These are phyloP conservation scores for Sclerurus mexicanus DNA, from an alignment of 2,113 vertebrate genomes.

Conservation along the genomic window DNA sequence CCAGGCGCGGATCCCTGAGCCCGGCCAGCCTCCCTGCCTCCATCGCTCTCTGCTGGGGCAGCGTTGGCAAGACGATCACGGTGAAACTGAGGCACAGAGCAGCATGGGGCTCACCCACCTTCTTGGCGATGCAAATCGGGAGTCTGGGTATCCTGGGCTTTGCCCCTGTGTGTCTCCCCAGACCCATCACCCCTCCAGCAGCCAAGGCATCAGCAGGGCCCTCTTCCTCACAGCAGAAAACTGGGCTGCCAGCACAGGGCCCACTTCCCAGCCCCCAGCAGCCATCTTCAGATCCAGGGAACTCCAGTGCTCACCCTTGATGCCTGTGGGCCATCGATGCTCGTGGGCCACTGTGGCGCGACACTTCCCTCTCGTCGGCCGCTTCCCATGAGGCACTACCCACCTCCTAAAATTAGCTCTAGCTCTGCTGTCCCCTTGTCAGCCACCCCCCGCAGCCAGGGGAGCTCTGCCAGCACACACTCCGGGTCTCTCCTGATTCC, in stretches of 20 bases:
- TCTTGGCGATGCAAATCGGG: fast-evolving
- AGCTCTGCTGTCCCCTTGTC: not conserved
- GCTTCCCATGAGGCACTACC: not conserved
- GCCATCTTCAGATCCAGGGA: not conserved
- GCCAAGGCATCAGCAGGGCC: not conserved
- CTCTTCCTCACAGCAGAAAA: not conserved
- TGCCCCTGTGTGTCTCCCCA: fast-evolving
- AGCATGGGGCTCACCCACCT: fast-evolving
- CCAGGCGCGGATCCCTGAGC: slow-evolving; percentile 46
- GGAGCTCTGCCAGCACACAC: not conserved
- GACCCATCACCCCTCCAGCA: not conserved
- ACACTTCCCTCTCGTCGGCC: not conserved
- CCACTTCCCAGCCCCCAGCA: not conserved
- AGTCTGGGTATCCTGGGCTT: fast-evolving
- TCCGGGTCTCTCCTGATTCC: not conserved
- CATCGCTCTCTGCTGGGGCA: not conserved
- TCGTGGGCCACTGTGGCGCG: not conserved
- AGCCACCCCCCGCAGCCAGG: not conserved
- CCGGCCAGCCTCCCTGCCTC: slow-evolving; percentile 13
- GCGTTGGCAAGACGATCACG: not conserved
- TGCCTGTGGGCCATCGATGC: not conserved
- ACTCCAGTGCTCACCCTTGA: fast-evolving
- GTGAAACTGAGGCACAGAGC: slow-evolving; percentile 28
- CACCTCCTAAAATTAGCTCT: slow-evolving; percentile 50
- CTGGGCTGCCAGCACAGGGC: fast-evolving